Base-by-base conservation (phyloP, 1,140 invertebrate genomes). In the Plectrocnemia conspersa region DNA sequence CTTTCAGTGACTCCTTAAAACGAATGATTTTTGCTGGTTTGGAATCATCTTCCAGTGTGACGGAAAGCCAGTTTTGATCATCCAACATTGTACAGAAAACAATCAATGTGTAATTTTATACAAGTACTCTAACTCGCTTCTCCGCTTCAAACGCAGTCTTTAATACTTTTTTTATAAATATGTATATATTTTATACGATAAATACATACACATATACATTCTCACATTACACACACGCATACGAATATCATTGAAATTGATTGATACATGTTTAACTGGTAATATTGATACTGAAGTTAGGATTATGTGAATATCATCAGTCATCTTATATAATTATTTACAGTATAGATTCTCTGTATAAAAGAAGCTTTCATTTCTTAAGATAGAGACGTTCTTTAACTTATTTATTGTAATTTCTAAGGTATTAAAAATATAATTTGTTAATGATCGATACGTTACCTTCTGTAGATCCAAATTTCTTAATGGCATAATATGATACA, bases 31-130 rank as follows among this genome's bases (percentile, higher is more conserved):
- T 50, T 52, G 48, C 58, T 55, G 58, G 53, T 42, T 41, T 16
- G 42, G 54, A 49, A 33, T 49, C 44, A 61, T 45, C 50, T 41
- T 61, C 58, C 58, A 54, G 58, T 54, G 36, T 61, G 58, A 61
- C 58, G 58, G 58, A 61, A 61, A 49, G 45, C 46, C 33, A 52
- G 48, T 36, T 49, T 32, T 29, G 19, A 42, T 40, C 16, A 18
- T 29, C 33, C 40, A 56, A 35, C 25, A 32, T 55, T 59, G 53
- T 52, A 50, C 53, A 54, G n/a, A 49, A 55, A 27, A 54, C 29
- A 18, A 40, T 35, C 18, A 10, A 41, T 21, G 19, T 18, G 11
- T 41, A 4, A n/a, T 18, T 41, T 41, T 16, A 41, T 15, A 4
- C 13, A 21, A 18, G 10, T 41, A 18, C 10, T 15, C 38, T 41